Percentiles rank a stretch among this genome's conserved stretches.
Evolutionary conservation across 2,797 vertebrate species (phyloP).

Genomic region (Orestias chungarensis): DNA sequence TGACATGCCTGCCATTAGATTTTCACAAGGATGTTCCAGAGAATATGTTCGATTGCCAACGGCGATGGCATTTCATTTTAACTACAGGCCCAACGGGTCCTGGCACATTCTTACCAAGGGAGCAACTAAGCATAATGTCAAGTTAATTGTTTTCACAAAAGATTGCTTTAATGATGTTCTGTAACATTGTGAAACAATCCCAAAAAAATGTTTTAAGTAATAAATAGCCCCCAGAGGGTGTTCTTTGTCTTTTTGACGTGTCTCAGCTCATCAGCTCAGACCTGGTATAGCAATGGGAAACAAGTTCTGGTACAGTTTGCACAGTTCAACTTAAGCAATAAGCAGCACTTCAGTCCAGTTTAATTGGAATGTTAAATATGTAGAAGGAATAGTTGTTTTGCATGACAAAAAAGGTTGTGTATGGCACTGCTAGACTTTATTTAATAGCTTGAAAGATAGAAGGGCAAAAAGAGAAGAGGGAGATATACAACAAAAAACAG

Average conservation of each 20-base stretch:
- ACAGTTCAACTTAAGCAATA: neutral
- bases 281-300: neutral
- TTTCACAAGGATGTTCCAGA: neutral
- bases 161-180: neutral
- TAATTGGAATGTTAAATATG: neutral
- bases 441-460: no score
- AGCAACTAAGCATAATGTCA: neutral
- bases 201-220: neutral
- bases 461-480: no score
- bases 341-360: neutral
- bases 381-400: neutral
- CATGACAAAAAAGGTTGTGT: no score
- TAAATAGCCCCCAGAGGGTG: slow-evolving; percentile 5
- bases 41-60: neutral
- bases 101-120: slow-evolving; percentile 1
- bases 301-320: neutral
- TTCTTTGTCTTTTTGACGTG: neutral
- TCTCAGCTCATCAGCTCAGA: slow-evolving; percentile 6
- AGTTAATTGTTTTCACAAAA: neutral
- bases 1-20: neutral
- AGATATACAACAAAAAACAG: no score
- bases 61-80: slow-evolving; percentile 7
- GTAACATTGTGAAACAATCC: neutral
- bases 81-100: slow-evolving; percentile 5
- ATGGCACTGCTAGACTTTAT: no score